phyloP scores from a whole-genome alignment of 2,888 invertebrate genomes.

The Polia nebulosa region DNA sequence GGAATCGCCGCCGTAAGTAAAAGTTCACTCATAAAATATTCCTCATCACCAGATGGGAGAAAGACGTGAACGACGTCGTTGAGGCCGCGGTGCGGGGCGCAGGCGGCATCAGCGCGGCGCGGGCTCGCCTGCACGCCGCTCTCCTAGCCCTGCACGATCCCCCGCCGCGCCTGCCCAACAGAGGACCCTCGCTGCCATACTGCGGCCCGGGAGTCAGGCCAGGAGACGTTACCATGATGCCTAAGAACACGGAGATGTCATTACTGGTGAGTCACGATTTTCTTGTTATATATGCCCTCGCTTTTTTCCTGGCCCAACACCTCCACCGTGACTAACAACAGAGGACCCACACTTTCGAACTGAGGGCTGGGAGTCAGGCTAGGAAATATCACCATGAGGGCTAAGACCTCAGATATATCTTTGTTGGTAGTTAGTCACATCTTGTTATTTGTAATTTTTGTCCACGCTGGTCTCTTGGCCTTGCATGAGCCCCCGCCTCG shows the following conservation, averaged over 20 bases:
- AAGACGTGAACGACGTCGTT: slow-evolving; percentile 90
- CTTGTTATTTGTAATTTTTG: no score
- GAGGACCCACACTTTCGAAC: no score
- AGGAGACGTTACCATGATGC: slow-evolving; percentile 89
- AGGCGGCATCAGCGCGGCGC: slow-evolving; percentile 83
- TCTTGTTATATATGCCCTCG: no score
- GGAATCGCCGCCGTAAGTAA: no score
- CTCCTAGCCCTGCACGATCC: slow-evolving; percentile 83
- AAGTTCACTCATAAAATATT: no score
- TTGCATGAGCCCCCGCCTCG: slow-evolving; percentile 78
- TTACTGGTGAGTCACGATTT: slow-evolving; percentile 79
- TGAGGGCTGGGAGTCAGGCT: no score
- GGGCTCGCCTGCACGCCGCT: slow-evolving; percentile 86
- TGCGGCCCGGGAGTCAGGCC: slow-evolving; percentile 90
- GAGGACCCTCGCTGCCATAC: slow-evolving; percentile 91
- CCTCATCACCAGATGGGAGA: slow-evolving; percentile 81
- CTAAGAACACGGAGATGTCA: slow-evolving; percentile 89
- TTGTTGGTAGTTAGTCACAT: no score
- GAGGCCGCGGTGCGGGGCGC: slow-evolving; percentile 90
- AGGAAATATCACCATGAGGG: no score
- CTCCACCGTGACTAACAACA: no score
- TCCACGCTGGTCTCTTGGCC: slow-evolving; percentile 85
- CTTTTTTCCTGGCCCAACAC: no score
- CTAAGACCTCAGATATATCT: no score
- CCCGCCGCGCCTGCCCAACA: slow-evolving; percentile 78